phyloP scores from a whole-genome alignment of 2,797 vertebrate genomes.

The Hippocampus kuda region DNA sequence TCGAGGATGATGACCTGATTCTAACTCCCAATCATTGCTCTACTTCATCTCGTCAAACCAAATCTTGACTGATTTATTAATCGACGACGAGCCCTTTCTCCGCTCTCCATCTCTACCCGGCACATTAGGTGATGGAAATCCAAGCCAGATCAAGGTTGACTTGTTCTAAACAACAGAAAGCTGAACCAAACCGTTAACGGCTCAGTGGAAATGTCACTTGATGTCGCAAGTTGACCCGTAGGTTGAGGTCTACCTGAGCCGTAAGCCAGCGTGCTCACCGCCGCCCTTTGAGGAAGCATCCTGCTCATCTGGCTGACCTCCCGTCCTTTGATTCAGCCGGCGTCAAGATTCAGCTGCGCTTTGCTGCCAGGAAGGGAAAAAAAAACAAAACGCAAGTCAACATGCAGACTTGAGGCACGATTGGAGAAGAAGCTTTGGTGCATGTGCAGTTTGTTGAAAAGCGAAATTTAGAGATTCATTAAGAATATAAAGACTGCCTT shows the following conservation, averaged over 20 bases:
- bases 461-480: too few relatives aligned
- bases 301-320: slow-evolving; percentile 54
- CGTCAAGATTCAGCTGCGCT: slow-evolving; percentile 41
- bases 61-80: too few relatives aligned
- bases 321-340: slow-evolving; percentile 41
- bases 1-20: too few relatives aligned
- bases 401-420: background rate
- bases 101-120: too few relatives aligned
- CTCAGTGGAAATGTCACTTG: background rate
- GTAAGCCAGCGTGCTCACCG: slow-evolving; percentile 60
- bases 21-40: too few relatives aligned
- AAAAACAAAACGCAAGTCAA: background rate
- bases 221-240: background rate
- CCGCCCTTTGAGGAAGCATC: slow-evolving; percentile 74
- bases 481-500: background rate
- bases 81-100: too few relatives aligned
- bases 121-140: background rate
- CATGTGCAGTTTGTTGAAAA: background rate
- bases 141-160: background rate
- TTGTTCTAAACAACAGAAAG: background rate
- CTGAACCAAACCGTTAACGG: background rate
- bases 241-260: slow-evolving; percentile 60
- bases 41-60: too few relatives aligned
- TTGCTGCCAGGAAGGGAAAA: slow-evolving; percentile 17
- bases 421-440: background rate